Evolutionary conservation across 2,888 invertebrate genomes (phyloP).

Genomic region (Trachelus tabidus): DNA sequence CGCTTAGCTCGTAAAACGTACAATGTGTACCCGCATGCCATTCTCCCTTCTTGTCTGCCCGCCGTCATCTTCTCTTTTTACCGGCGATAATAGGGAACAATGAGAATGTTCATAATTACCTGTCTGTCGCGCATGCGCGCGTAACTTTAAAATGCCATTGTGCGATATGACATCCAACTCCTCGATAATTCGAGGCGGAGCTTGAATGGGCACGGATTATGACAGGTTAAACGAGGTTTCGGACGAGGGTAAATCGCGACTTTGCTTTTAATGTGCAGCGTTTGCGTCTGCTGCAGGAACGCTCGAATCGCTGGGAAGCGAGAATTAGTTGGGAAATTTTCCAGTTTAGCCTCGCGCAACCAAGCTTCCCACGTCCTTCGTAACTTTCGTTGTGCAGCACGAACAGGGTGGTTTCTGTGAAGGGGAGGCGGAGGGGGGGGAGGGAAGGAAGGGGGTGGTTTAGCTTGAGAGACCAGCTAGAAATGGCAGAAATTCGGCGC

Average conservation of each 20-base stretch:
- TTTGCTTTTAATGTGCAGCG: not conserved
- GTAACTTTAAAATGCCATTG: not conserved
- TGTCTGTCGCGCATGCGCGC: not conserved
- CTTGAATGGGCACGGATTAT: not conserved
- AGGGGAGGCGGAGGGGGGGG: too few species aligned
- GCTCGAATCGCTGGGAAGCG: not conserved
- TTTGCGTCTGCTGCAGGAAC: not conserved
- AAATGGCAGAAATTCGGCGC: too few species aligned
- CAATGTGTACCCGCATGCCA: not conserved
- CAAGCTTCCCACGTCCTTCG: not conserved
- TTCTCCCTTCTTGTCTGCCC: not conserved
- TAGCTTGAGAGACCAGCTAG: too few species aligned
- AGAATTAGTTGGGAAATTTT: not conserved
- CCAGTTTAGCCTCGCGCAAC: not conserved
- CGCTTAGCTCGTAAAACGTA: not conserved
- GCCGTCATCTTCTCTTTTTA: not conserved
- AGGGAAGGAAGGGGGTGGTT: too few species aligned
- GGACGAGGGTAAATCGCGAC: not conserved
- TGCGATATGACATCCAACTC: not conserved
- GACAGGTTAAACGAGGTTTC: not conserved
- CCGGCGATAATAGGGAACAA: not conserved
- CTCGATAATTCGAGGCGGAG: not conserved
- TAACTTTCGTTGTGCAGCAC: too few species aligned
- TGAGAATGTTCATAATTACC: not conserved
- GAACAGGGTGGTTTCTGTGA: too few species aligned